These are phyloP conservation scores for Antheraea mylitta DNA, from an alignment of 1,140 invertebrate genomes.

Conservation along the genomic window DNA sequence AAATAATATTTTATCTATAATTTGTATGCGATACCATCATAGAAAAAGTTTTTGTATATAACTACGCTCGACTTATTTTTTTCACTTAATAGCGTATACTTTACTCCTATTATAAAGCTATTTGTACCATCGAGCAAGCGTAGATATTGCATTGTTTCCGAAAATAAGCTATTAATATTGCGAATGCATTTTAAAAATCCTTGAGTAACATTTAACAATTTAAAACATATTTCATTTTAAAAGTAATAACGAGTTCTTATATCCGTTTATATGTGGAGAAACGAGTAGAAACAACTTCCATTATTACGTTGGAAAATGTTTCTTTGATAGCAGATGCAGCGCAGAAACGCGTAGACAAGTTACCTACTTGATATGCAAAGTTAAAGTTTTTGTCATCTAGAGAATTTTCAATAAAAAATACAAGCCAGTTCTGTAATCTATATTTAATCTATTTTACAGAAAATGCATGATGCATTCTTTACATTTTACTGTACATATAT, in stretches of 20 bases:
- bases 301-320: conserved; percentile 4
- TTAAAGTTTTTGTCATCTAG: conserved; percentile 1
- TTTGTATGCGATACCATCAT: too few relatives aligned
- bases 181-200: neutral
- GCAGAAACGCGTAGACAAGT: neutral
- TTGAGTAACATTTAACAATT: neutral
- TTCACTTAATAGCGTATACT: too few relatives aligned
- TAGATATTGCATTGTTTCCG: too few relatives aligned
- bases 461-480: too few relatives aligned
- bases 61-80: too few relatives aligned
- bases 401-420: neutral
- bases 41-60: too few relatives aligned
- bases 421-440: neutral
- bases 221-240: neutral
- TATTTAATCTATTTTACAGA: neutral
- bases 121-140: too few relatives aligned
- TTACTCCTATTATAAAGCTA: too few relatives aligned
- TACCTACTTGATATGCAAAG: conserved; percentile 4
- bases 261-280: neutral
- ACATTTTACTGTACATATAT: too few relatives aligned
- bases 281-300: neutral
- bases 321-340: conserved; percentile 2
- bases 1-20: too few relatives aligned
- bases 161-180: too few relatives aligned
- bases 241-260: neutral